A percentile compares a stretch with the other conserved stretches of the same genome.
These are phyloP conservation scores for Microdon myrmicae DNA, from an alignment of 2,888 invertebrate genomes.

Conservation along the genomic window DNA sequence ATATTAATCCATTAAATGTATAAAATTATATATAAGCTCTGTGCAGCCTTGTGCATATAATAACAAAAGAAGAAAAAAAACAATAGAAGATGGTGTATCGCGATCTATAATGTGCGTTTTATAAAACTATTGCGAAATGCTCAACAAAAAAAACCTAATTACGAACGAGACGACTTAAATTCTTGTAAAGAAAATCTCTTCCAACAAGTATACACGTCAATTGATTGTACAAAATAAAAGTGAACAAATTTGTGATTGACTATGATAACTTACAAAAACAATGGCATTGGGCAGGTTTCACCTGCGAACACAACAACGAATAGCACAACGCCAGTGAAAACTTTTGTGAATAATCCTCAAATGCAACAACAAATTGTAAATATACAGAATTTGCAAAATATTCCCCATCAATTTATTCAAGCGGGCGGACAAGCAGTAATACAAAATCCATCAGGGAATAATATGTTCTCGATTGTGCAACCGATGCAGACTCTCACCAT, in stretches of 20 bases:
- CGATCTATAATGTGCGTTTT: slow-evolving; percentile 25
- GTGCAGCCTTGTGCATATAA: too few species aligned
- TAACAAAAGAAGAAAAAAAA: slow-evolving; percentile 24
- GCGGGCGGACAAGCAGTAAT: slow-evolving; percentile 56
- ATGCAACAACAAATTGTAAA: slow-evolving; percentile 56
- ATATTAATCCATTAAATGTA: too few species aligned
- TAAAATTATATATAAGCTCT: too few species aligned
- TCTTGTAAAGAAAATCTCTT: background rate
- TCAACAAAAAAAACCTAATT: too few species aligned
- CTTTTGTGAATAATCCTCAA: slow-evolving; percentile 53
- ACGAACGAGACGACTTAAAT: too few species aligned
- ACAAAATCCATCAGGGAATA: slow-evolving; percentile 57
- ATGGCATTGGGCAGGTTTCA: slow-evolving; percentile 49
- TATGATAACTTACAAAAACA: slow-evolving; percentile 49
- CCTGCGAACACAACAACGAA: slow-evolving; percentile 42
- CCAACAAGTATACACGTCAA: too few species aligned
- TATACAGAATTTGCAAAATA: slow-evolving; percentile 49
- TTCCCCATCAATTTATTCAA: slow-evolving; percentile 58
- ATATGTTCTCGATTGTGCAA: slow-evolving; percentile 70
- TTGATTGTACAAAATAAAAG: slow-evolving; percentile 1
- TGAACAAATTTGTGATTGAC: slow-evolving; percentile 9
- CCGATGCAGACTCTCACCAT: slow-evolving; percentile 92
- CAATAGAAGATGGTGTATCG: slow-evolving; percentile 44
- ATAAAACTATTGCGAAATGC: slow-evolving; percentile 22
- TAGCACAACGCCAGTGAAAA: slow-evolving; percentile 54